Percentiles rank a stretch among this genome's conserved stretches.
These are phyloP conservation scores for Salvelinus namaycush DNA, from an alignment of 2,113 vertebrate species.

Conservation along the genomic window DNA sequence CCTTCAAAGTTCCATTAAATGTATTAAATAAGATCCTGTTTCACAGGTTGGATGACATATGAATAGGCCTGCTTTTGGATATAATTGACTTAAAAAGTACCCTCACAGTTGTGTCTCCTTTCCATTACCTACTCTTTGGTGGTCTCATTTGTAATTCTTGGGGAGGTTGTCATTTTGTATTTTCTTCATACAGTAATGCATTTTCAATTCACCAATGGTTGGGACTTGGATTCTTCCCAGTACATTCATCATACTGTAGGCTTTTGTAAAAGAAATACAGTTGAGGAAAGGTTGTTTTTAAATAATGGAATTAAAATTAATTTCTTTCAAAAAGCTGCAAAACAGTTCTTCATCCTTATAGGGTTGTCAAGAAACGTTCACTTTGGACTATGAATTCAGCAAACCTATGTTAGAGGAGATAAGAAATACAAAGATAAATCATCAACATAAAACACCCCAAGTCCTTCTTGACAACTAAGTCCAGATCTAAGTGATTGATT, in stretches of 20 bases:
- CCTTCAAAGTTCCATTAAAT: conserved; percentile 52
- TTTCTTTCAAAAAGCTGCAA: conserved; percentile 1
- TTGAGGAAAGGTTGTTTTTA: conserved; percentile 18
- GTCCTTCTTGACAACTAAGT: conserved; percentile 10
- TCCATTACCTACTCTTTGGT: conserved; percentile 42
- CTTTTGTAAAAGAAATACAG: not conserved
- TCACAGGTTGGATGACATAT: conserved; percentile 47
- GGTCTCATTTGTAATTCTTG: conserved; percentile 45
- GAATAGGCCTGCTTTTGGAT: conserved; percentile 39
- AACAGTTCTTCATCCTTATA: conserved; percentile 1
- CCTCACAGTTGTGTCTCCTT: conserved; percentile 17
- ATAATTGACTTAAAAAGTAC: conserved; percentile 30
- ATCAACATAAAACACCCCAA: conserved; percentile 20
- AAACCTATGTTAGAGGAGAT: conserved; percentile 10
- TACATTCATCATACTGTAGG: conserved; percentile 8
- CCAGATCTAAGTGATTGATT: too few species aligned
- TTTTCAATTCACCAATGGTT: conserved; percentile 28
- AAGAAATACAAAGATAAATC: conserved; percentile 26
- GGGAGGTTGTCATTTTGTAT: conserved; percentile 30
- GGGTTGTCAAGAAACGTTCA: conserved; percentile 8
- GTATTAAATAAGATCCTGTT: conserved; percentile 56
- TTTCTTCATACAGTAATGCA: conserved; percentile 10
- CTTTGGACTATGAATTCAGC: conserved; percentile 13
- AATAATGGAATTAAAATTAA: conserved; percentile 20
- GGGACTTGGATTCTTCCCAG: not conserved